Evolutionary conservation across 2,888 invertebrate genomes (phyloP).

Genomic region (Autographa pulchrina): DNA sequence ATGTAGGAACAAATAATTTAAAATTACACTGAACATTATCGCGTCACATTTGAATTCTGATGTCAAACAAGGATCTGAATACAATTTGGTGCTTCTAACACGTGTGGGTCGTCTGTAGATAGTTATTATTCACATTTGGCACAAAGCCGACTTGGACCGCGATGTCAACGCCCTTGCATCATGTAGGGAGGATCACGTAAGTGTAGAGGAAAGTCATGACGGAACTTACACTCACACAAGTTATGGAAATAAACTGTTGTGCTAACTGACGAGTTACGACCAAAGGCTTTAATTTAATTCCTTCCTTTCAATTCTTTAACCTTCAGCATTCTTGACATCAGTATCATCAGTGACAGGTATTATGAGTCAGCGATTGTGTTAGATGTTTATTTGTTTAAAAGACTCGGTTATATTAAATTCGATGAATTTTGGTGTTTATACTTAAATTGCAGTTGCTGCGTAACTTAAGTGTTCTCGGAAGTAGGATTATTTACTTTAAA

Average conservation of each 20-base stretch:
- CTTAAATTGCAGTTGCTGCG: not conserved
- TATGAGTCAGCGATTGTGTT: conserved; percentile 44
- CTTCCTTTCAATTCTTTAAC: conserved; percentile 24
- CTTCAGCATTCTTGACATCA: conserved; percentile 46
- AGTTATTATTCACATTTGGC: conserved; percentile 85
- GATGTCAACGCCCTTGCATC: conserved; percentile 74
- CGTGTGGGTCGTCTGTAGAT: conserved; percentile 74
- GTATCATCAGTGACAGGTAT: conserved; percentile 26
- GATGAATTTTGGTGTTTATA: conserved; percentile 35
- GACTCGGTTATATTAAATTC: conserved; percentile 44
- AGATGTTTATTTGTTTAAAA: conserved; percentile 32
- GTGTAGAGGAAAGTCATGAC: conserved; percentile 36
- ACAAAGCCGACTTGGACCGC: conserved; percentile 69
- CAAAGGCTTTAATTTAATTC: not conserved
- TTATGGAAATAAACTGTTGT: conserved; percentile 5
- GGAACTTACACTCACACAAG: conserved; percentile 5
- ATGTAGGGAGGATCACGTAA: conserved; percentile 64
- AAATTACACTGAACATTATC: conserved; percentile 55
- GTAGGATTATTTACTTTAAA: not conserved
- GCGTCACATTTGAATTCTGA: conserved; percentile 73
- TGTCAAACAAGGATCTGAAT: conserved; percentile 79
- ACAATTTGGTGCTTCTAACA: conserved; percentile 68
- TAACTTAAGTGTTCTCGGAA: conserved; percentile 9
- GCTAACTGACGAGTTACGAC: not conserved
- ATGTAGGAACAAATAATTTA: not conserved